Conservation (phyloP, 2,888 invertebrate species). For the Prosapia bicincta region DNA sequence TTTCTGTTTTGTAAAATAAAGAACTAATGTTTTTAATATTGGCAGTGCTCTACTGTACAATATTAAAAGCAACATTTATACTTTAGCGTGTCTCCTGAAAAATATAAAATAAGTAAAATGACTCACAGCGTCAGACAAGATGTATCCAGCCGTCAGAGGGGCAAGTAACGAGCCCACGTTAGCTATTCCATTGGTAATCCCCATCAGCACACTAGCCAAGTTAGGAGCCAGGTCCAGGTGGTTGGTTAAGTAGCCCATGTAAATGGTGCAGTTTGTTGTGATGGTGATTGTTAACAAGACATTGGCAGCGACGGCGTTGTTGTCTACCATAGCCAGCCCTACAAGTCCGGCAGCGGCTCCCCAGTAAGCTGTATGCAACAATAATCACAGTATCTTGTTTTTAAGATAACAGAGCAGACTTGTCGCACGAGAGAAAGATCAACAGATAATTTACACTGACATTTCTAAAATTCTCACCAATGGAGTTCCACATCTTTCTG, state of each 20-base stretch:
- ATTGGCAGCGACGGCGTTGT: constrained; percentile 53
- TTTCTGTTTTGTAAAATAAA: no score
- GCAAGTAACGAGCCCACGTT: constrained; percentile 77
- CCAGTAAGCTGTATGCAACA: constrained; percentile 40
- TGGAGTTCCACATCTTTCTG: constrained; percentile 63
- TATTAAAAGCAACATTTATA: no score
- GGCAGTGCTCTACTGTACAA: no score
- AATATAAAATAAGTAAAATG: no score
- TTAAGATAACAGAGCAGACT: no score
- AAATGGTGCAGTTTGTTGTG: constrained; percentile 70
- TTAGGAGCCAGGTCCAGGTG: constrained; percentile 83
- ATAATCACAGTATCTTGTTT: no score
- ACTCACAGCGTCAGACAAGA: constrained; percentile 68
- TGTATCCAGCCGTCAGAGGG: constrained; percentile 65
- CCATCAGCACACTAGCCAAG: constrained; percentile 80
- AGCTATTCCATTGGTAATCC: constrained; percentile 73
- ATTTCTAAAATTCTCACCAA: constrained; percentile 58
- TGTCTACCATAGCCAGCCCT: constrained; percentile 41
- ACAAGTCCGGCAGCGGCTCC: constrained; percentile 49
- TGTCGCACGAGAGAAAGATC: no score
- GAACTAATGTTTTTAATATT: no score
- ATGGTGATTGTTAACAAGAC: constrained; percentile 66
- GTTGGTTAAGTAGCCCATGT: constrained; percentile 63
- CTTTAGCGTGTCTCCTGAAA: no score
- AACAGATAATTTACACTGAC: no score